Evolutionary conservation across 2,888 invertebrate genomes (phyloP).

Genomic region (Acanthacorydalis orientalis): DNA sequence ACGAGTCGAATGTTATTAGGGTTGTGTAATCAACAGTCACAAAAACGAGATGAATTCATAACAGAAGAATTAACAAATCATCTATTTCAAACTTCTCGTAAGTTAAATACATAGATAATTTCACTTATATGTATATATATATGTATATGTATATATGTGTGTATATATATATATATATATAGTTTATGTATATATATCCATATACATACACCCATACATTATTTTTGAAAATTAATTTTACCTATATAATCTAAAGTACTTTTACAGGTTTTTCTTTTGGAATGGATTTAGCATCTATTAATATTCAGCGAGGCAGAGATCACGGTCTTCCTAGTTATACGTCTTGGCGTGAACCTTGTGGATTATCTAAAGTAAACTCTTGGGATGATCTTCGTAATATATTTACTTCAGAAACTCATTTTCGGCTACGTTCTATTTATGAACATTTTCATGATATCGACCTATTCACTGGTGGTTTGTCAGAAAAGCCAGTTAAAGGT

Average conservation of each 20-base stretch:
- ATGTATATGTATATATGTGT: too few species aligned
- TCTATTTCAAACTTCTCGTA: constrained; percentile 53
- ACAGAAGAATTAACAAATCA: constrained; percentile 68
- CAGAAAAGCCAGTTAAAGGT: constrained; percentile 62
- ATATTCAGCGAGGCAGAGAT: constrained; percentile 74
- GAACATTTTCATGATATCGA: constrained; percentile 68
- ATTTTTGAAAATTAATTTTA: neutral
- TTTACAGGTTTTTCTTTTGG: constrained; percentile 46
- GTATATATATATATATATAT: too few species aligned
- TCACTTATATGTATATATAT: neutral
- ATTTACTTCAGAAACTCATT: constrained; percentile 41
- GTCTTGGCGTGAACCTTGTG: constrained; percentile 64
- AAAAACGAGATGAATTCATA: constrained; percentile 67
- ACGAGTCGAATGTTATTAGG: constrained; percentile 65
- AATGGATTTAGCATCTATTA: constrained; percentile 75
- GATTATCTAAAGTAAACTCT: constrained; percentile 41
- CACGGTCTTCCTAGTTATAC: constrained; percentile 73
- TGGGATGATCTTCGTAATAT: constrained; percentile 57
- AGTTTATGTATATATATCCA: too few species aligned
- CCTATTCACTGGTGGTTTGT: constrained; percentile 66
- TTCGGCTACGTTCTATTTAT: constrained; percentile 36
- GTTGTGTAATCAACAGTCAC: constrained; percentile 57
- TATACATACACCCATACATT: too few species aligned
- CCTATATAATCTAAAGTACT: neutral
- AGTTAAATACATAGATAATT: too few species aligned